Conservation (phyloP, 2,888 invertebrate species). For the Falcaria lacertinaria region DNA sequence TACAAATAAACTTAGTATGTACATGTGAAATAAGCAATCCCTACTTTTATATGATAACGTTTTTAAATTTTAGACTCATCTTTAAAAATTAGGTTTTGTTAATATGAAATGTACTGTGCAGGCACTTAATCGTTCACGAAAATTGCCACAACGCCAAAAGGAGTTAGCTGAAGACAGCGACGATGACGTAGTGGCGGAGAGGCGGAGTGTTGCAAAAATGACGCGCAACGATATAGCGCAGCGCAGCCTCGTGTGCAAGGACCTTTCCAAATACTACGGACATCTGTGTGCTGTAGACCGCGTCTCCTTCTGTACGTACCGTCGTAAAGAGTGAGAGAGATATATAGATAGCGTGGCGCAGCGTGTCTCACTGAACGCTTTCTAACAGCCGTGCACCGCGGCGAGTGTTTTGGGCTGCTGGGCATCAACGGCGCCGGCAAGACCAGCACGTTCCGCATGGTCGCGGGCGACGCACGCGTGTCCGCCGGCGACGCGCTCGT, state of each 20-base stretch:
- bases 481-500: conserved; percentile 85
- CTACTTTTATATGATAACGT: too few relatives aligned
- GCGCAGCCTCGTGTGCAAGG: conserved; percentile 81
- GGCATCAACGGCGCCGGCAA: conserved; percentile 94
- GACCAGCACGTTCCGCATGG: conserved; percentile 92
- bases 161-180: conserved; percentile 76
- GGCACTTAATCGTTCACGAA: conserved; percentile 42
- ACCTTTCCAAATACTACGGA: conserved; percentile 87
- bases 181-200: conserved; percentile 72
- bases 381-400: conserved; percentile 81
- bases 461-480: conserved; percentile 88
- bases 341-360: not conserved
- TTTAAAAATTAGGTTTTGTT: too few relatives aligned
- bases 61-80: too few relatives aligned
- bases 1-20: too few relatives aligned
- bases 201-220: conserved; percentile 62
- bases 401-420: conserved; percentile 90
- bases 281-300: conserved; percentile 88
- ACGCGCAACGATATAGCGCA: conserved; percentile 44
- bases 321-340: too few relatives aligned
- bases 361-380: not conserved
- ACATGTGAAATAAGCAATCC: too few relatives aligned
- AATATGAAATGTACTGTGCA: too few relatives aligned
- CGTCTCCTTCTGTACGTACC: conserved; percentile 76
- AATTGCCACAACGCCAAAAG: conserved; percentile 28